phyloP scores from a whole-genome alignment of 2,888 invertebrate species.

The Branchipolynoe longqiensis region DNA sequence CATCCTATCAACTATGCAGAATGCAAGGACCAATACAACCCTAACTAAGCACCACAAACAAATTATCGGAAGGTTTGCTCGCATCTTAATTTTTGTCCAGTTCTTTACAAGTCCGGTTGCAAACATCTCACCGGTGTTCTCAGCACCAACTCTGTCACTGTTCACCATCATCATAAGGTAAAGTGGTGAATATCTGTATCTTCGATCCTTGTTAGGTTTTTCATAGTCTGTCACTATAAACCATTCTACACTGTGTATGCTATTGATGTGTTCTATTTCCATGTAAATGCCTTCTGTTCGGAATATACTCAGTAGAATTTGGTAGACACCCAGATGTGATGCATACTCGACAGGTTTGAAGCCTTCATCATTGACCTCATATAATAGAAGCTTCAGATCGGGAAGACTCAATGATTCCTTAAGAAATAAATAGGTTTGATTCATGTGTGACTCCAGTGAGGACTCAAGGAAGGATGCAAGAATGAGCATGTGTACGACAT shows the following conservation, averaged over 20 bases:
- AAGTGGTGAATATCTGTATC: background rate
- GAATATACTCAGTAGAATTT: background rate
- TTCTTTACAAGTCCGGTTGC: background rate
- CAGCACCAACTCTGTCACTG: background rate
- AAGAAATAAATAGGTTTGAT: constrained; percentile 2
- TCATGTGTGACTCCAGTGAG: background rate
- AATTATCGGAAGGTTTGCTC: background rate
- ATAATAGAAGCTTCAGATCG: background rate
- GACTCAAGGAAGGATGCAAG: background rate
- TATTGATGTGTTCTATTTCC: background rate
- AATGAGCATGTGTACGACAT: constrained; percentile 7
- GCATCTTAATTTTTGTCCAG: constrained; percentile 29
- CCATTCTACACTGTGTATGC: constrained; percentile 16
- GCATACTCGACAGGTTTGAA: constrained; percentile 12
- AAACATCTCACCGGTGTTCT: background rate
- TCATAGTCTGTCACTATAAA: constrained; percentile 35
- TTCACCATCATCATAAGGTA: constrained; percentile 34
- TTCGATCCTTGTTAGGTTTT: background rate
- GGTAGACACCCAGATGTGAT: constrained; percentile 1
- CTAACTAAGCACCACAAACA: background rate
- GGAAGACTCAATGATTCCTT: background rate
- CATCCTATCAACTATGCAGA: background rate
- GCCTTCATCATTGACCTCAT: background rate
- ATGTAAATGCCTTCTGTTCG: constrained; percentile 8
- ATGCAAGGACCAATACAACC: background rate